Percentiles rank a stretch among this genome's conserved stretches.
These are phyloP conservation scores for Smittia aterrima DNA, from an alignment of 2,888 invertebrate genomes.

Conservation along the genomic window DNA sequence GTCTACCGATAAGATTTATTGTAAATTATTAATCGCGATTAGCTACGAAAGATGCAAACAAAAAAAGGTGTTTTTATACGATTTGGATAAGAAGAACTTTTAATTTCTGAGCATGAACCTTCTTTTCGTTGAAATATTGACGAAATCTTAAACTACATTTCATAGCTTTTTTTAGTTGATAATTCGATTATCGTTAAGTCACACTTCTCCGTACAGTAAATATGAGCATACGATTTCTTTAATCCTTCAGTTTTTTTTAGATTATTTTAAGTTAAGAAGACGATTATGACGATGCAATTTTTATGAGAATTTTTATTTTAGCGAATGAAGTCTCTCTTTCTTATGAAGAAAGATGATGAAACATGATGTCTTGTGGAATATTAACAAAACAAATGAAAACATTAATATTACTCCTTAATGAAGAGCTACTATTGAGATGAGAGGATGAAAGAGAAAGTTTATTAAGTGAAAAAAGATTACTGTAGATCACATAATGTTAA, in stretches of 20 bases:
- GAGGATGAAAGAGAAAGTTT: not conserved
- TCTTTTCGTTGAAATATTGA: no score
- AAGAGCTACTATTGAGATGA: not conserved
- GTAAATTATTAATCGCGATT: no score
- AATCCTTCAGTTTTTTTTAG: no score
- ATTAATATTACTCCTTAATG: not conserved
- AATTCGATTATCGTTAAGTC: not conserved
- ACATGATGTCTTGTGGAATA: conserved; percentile 2
- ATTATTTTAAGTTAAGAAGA: no score
- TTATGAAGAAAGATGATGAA: conserved; percentile 3
- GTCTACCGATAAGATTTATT: no score
- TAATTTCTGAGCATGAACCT: no score
- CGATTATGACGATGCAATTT: not conserved
- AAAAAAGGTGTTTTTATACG: no score
- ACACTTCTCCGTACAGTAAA: not conserved
- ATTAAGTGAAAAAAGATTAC: not conserved
- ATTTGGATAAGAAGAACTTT: no score
- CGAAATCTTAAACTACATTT: not conserved
- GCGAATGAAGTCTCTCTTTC: conserved; percentile 6
- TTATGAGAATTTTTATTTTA: not conserved
- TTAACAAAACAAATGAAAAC: not conserved
- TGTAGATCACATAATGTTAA: not conserved
- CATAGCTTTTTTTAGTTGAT: conserved; percentile 6
- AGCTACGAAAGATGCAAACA: no score
- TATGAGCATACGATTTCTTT: no score